Evolutionary conservation across 1,140 invertebrate species (phyloP).

Genomic region (Atta texana): DNA sequence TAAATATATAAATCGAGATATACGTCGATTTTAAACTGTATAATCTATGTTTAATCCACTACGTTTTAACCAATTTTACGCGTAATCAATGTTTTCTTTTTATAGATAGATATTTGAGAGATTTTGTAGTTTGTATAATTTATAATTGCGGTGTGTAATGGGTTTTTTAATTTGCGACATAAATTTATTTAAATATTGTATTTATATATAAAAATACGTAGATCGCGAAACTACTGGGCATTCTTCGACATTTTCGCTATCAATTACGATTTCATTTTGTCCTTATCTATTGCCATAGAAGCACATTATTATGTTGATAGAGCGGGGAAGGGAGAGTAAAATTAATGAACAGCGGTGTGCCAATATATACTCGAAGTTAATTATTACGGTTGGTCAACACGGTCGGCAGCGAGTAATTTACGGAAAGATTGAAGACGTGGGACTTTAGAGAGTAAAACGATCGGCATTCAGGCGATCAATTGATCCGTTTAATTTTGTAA

Average conservation of each 20-base stretch:
- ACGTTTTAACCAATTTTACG: constrained; percentile 32
- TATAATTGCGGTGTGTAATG: constrained; percentile 43
- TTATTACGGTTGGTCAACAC: constrained; percentile 27
- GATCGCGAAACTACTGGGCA: constrained; percentile 11
- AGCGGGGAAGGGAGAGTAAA: background rate
- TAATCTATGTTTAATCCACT: constrained; percentile 44
- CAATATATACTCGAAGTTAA: constrained; percentile 38
- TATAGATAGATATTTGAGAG: constrained; percentile 43
- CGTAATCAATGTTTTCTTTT: constrained; percentile 17
- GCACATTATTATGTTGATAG: background rate
- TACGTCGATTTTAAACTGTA: constrained; percentile 26
- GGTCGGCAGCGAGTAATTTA: constrained; percentile 32
- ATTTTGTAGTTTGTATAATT: constrained; percentile 51
- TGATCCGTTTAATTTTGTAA: constrained; percentile 44
- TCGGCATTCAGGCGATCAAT: constrained; percentile 1
- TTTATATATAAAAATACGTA: constrained; percentile 29
- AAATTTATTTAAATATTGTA: constrained; percentile 52
- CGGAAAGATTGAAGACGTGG: constrained; percentile 37
- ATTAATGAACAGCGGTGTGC: constrained; percentile 51
- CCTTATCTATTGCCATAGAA: constrained; percentile 52
- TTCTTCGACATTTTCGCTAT: constrained; percentile 30
- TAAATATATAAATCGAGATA: background rate
- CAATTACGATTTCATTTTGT: constrained; percentile 14
- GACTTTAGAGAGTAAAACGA: constrained; percentile 9
- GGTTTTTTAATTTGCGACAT: constrained; percentile 29